phyloP scores from a whole-genome alignment of 2,113 vertebrate genomes.

The Drymodes brunneopygia region DNA sequence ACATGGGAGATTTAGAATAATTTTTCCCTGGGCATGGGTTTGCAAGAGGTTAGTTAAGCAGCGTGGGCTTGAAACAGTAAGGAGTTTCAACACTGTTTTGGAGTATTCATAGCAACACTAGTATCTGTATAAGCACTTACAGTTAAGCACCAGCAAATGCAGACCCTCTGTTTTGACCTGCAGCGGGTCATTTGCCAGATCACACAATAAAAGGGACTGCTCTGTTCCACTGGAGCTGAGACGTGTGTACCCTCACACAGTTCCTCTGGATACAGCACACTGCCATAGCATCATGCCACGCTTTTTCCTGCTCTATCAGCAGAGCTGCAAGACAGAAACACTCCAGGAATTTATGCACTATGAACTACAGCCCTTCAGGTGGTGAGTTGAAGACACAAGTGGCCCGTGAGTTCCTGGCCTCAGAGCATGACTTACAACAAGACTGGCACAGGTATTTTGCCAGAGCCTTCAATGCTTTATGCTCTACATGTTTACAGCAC shows the following conservation, averaged over 20 bases:
- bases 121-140: neutral
- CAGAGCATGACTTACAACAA: neutral
- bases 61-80: neutral
- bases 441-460: neutral
- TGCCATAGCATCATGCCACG: fast-evolving
- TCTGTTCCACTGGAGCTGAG: neutral
- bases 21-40: neutral
- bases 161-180: neutral
- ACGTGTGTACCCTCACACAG: neutral
- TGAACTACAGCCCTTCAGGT: neutral
- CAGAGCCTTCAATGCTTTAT: neutral
- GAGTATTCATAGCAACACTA: neutral
- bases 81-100: neutral
- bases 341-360: neutral
- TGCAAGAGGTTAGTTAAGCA: neutral
- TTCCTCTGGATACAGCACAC: neutral
- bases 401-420: neutral
- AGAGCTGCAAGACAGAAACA: neutral
- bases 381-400: fast-evolving
- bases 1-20: neutral
- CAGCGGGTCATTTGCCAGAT: neutral
- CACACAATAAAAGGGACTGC: neutral
- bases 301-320: neutral
- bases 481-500: neutral
- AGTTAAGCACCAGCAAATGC: neutral